These are phyloP conservation scores for Macrostomum lignano DNA, from an alignment of 1,140 invertebrate species.

Conservation along the genomic window DNA sequence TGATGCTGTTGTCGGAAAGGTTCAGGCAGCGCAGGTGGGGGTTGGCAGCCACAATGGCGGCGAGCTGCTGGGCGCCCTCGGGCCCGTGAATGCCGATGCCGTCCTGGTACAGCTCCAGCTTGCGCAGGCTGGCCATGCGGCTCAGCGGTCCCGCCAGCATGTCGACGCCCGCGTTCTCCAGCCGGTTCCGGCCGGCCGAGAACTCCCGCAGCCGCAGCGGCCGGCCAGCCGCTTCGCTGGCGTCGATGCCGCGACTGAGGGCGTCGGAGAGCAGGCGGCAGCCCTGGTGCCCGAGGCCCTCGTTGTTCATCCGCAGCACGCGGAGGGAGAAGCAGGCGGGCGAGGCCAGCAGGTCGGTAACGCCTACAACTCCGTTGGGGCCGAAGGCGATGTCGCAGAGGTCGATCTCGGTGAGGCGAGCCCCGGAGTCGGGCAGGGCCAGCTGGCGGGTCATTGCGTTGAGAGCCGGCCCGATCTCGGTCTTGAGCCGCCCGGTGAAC, in stretches of 20 bases:
- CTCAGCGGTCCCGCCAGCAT: conserved; percentile 36
- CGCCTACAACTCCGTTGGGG: conserved; percentile 62
- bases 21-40: neutral
- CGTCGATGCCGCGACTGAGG: conserved; percentile 32
- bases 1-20: conserved; percentile 4
- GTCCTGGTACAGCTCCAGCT: conserved; percentile 4
- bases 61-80: neutral
- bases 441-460: conserved; percentile 30
- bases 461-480: conserved; percentile 67
- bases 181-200: conserved; percentile 61
- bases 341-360: conserved; percentile 54
- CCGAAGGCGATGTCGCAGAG: conserved; percentile 94
- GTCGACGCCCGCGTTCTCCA: conserved; percentile 68
- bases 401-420: conserved; percentile 52
- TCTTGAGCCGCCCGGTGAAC: conserved; percentile 56
- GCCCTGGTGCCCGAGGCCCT: conserved; percentile 8
- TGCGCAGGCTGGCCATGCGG: neutral
- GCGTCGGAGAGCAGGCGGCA: conserved; percentile 6
- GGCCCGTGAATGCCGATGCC: conserved; percentile 4
- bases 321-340: conserved; percentile 47
- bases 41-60: neutral
- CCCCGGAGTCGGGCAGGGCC: conserved; percentile 47
- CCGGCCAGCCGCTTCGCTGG: conserved; percentile 34
- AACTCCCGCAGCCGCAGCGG: conserved; percentile 51
- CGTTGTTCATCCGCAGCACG: conserved; percentile 9